Percentiles rank a stretch among this genome's conserved stretches.
These are phyloP conservation scores for Ivindomyrus marchei DNA, from an alignment of 2,113 vertebrate species.

Conservation along the genomic window DNA sequence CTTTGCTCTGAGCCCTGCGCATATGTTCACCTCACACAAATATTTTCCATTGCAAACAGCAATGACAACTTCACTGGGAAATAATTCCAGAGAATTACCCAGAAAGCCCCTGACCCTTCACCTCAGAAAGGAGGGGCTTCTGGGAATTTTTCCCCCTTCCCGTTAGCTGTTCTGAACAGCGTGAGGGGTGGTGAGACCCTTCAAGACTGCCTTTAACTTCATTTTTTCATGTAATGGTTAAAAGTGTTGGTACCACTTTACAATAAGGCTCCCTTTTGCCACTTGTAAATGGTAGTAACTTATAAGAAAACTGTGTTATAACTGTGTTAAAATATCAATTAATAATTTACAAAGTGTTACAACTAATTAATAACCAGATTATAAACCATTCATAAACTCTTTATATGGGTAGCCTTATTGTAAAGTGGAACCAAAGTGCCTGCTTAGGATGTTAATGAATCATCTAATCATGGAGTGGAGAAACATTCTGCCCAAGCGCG, in stretches of 20 bases:
- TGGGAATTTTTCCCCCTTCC: not conserved
- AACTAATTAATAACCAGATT: not conserved
- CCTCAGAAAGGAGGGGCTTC: not conserved
- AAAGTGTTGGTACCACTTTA: not conserved
- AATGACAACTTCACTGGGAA: not conserved
- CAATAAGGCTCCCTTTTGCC: not conserved
- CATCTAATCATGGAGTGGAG: not conserved
- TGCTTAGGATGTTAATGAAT: not conserved
- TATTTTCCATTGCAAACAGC: not conserved
- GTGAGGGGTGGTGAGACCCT: not conserved
- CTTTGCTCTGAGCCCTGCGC: not conserved
- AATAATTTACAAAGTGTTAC: not conserved
- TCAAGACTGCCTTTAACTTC: not conserved
- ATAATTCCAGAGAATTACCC: not conserved
- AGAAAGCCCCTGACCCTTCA: not conserved
- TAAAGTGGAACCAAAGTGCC: not conserved
- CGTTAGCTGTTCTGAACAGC: not conserved
- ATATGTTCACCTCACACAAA: constrained; percentile 2
- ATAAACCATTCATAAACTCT: not conserved
- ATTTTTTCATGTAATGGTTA: not conserved
- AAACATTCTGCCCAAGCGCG: not conserved
- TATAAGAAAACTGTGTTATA: not conserved
- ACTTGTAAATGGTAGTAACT: not conserved
- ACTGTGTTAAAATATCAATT: not conserved
- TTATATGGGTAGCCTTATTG: not conserved